Conservation (phyloP, 2,113 vertebrate species). For the Strigops habroptila region DNA sequence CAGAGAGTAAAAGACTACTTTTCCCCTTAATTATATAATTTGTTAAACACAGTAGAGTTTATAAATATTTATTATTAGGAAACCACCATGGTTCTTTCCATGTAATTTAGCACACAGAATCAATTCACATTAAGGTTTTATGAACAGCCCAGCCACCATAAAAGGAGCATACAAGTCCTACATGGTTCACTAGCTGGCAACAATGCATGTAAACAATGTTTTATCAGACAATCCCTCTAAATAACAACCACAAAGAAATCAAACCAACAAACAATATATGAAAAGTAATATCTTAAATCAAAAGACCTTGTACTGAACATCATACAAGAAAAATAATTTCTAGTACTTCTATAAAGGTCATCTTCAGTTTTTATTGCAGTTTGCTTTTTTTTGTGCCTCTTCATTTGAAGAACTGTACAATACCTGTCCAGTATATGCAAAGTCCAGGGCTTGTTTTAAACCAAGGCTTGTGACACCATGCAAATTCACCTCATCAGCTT, state of each 20-base stretch:
- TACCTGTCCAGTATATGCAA: slow-evolving; percentile 98
- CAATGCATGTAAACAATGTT: neutral
- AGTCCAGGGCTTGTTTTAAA: slow-evolving; percentile 94
- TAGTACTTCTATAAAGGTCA: neutral
- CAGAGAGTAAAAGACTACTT: neutral
- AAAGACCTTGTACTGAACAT: neutral
- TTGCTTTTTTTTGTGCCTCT: neutral
- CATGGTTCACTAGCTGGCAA: neutral
- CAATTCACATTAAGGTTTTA: neutral
- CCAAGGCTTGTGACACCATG: slow-evolving; percentile 92
- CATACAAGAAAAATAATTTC: neutral
- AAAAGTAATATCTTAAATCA: neutral
- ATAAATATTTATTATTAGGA: neutral
- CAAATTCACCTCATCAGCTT: slow-evolving; percentile 92
- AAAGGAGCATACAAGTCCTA: neutral
- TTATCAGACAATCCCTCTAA: neutral
- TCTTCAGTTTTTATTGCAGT: neutral
- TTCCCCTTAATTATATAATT: neutral
- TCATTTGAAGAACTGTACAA: slow-evolving; percentile 30
- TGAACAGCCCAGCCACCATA: neutral
- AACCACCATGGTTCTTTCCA: neutral
- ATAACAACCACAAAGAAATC: neutral
- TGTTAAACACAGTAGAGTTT: neutral
- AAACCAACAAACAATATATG: neutral
- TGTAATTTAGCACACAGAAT: neutral